Percentiles rank a stretch among this genome's conserved stretches.
Conservation (phyloP, 2,113 vertebrate species). For the Sinocyclocheilus maitianheensis region DNA sequence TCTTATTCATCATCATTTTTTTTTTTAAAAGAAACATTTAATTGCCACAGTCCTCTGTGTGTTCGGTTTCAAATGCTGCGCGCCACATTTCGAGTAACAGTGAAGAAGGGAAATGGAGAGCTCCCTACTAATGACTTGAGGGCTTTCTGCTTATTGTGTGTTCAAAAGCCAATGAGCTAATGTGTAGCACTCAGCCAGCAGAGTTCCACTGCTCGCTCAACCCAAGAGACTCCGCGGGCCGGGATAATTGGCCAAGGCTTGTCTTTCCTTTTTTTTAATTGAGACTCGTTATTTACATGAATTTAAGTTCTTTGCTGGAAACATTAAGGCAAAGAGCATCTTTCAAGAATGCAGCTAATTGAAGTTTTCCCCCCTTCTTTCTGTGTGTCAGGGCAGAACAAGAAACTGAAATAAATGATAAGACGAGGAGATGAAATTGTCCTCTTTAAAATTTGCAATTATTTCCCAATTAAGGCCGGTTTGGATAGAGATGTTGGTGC, state of each 20-base stretch:
- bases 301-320: conserved; percentile 56
- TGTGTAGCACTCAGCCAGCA: conserved; percentile 50
- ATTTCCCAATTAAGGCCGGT: conserved; percentile 62
- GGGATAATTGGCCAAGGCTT: conserved; percentile 63
- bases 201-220: conserved; percentile 51
- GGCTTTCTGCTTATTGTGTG: conserved; percentile 57
- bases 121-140: conserved; percentile 56
- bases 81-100: conserved; percentile 47
- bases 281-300: conserved; percentile 62
- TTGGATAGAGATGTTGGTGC: conserved; percentile 39
- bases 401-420: conserved; percentile 57
- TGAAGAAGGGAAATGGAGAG: conserved; percentile 47
- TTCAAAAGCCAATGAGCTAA: conserved; percentile 58
- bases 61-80: conserved; percentile 44
- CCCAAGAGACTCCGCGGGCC: conserved; percentile 59
- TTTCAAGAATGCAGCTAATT: conserved; percentile 61
- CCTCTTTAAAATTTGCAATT: conserved; percentile 57
- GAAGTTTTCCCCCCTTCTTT: conserved; percentile 52
- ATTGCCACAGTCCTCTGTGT: conserved; percentile 46
- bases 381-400: conserved; percentile 44
- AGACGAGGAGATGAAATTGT: conserved; percentile 54
- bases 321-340: conserved; percentile 52
- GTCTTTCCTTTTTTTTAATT: conserved; percentile 58
- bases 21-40: conserved; percentile 35
- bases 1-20: not conserved